phyloP scores from a whole-genome alignment of 2,888 invertebrate species.

The Pogonocherus hispidulus region DNA sequence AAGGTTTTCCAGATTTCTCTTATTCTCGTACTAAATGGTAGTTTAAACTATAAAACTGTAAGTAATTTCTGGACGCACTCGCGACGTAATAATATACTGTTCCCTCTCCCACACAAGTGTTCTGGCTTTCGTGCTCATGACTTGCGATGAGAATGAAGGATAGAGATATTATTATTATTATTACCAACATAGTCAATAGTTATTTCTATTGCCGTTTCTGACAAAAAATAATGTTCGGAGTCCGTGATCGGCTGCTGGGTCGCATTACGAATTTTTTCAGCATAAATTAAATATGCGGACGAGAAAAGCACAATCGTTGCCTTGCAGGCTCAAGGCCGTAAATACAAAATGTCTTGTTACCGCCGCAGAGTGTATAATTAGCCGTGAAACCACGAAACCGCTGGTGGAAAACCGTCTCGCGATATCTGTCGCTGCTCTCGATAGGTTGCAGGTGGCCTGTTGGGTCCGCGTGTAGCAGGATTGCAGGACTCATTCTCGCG shows the following conservation, averaged over 20 bases:
- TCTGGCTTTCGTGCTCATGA: too few species aligned
- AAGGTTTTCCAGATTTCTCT: too few species aligned
- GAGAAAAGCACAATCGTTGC: neutral
- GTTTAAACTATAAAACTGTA: too few species aligned
- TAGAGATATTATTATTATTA: too few species aligned
- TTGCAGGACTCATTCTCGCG: neutral
- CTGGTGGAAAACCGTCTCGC: conserved; percentile 18
- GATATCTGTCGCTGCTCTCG: neutral
- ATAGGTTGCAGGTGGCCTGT: conserved; percentile 20
- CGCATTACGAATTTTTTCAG: neutral
- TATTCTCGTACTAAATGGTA: too few species aligned
- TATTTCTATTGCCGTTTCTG: too few species aligned
- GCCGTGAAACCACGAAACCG: conserved; percentile 5
- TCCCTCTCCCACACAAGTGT: too few species aligned
- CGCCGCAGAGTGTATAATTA: conserved; percentile 9
- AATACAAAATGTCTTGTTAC: conserved; percentile 9
- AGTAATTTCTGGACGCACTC: too few species aligned
- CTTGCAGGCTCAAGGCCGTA: neutral
- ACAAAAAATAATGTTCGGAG: neutral
- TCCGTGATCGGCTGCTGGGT: neutral
- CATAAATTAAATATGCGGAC: neutral
- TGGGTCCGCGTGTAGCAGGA: conserved; percentile 1
- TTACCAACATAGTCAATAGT: too few species aligned
- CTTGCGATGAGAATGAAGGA: too few species aligned
- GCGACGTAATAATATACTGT: too few species aligned